Evolutionary conservation across 2,113 vertebrate genomes (phyloP), one percentile per base, ranked within the genome.

Genomic region (Lophura nycthemera): DNA sequence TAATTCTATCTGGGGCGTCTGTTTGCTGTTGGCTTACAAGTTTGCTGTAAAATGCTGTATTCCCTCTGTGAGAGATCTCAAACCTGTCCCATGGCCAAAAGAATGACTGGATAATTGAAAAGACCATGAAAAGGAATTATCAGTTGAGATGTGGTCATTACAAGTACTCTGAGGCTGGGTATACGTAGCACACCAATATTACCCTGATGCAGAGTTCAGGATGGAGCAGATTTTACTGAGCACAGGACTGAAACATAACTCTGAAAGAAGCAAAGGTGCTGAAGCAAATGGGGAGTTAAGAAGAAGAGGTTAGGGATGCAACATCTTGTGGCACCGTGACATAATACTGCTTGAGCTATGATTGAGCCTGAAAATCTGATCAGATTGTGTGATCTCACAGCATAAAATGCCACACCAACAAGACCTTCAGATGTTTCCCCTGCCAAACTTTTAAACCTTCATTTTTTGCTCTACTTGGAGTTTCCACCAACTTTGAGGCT

Each of bases 11-110:
- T 92, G 72, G 36, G 88, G 83, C 18, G 4, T 47, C 48, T 77
- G 36, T 88, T 83, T 93, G 79, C 56, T 88, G 16, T 40, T 88
- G 56, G 42, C 38, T 93, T 88, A 88, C 3, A 11, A 10, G 29
- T 32, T 38, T 83, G 69, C 60, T 77, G 40, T 80, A 70, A 81
- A 80, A 80, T 45, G 32, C 21, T 45, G 8, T 54, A 52, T 72
- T 85, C 43, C 75, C 54, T 79, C 70, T 4, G 1, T 21, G 63
- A 86, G 15, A 71, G 11, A 63, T 21, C 36, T 59, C 19, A 66
- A 85, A 36, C 70, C 52, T 67, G 10, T 8, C 78, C 38, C n/a
- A 18, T 32, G 15, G 47, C 72, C 47, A 75, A 27, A 82, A 72
- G 38, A 67, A 17, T 43, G 67, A 67, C 12, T 56, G 42, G 21